phyloP scores from a whole-genome alignment of 1,140 invertebrate genomes.

The Augochlora pura region DNA sequence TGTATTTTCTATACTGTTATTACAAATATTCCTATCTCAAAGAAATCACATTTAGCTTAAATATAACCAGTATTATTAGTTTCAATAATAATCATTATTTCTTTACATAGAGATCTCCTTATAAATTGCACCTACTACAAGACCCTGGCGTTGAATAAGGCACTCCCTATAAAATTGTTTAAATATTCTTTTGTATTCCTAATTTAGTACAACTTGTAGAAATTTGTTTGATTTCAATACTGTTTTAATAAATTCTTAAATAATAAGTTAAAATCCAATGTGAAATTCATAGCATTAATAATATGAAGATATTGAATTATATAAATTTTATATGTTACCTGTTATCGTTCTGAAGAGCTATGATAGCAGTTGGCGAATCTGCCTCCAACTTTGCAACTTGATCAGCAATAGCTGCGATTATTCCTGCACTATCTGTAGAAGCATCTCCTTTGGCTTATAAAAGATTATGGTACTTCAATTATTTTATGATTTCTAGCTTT shows the following conservation, averaged over 20 bases:
- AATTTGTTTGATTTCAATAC: constrained; percentile 7
- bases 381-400: constrained; percentile 77
- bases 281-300: constrained; percentile 1
- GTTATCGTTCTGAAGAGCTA: constrained; percentile 75
- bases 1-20: constrained; percentile 54
- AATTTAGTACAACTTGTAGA: constrained; percentile 3
- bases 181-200: constrained; percentile 35
- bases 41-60: constrained; percentile 6
- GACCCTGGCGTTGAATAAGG: constrained; percentile 75
- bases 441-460: constrained; percentile 75
- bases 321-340: constrained; percentile 62
- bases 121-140: constrained; percentile 77
- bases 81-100: constrained; percentile 20
- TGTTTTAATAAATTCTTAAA: constrained; percentile 23
- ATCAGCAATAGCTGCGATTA: constrained; percentile 77
- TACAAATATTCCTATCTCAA: background rate
- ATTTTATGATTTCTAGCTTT: background rate
- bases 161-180: constrained; percentile 72
- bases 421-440: constrained; percentile 75
- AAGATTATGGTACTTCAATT: constrained; percentile 19
- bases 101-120: constrained; percentile 69
- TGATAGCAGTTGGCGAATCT: constrained; percentile 69
- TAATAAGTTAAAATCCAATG: background rate
- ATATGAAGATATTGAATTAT: background rate
- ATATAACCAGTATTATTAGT: constrained; percentile 27